Evolutionary conservation across 1,140 invertebrate genomes (phyloP).

Genomic region (Drosophila erecta): DNA sequence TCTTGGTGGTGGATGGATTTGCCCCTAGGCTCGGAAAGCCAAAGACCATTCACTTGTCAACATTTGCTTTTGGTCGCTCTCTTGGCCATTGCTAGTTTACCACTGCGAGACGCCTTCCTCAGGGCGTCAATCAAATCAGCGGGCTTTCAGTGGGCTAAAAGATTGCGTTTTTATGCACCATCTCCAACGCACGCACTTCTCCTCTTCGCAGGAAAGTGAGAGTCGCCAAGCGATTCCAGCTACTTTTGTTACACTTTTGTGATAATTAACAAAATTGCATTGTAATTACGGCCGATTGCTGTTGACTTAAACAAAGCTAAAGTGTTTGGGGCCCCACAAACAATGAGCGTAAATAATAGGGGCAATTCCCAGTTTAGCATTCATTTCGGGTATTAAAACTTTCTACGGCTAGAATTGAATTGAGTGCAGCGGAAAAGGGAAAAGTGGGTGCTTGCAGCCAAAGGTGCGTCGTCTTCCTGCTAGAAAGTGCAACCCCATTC

Average conservation of each 20-base stretch:
- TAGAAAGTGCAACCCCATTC: constrained; percentile 60
- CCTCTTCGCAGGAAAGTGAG: constrained; percentile 33
- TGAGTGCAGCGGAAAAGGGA: constrained; percentile 29
- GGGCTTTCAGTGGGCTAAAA: constrained; percentile 49
- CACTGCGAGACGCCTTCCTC: constrained; percentile 50
- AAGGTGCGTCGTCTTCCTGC: constrained; percentile 44
- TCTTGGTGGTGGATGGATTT: constrained; percentile 11
- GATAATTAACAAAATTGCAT: constrained; percentile 47
- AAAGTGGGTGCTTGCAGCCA: constrained; percentile 5
- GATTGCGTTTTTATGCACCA: constrained; percentile 46
- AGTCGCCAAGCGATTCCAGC: constrained; percentile 19
- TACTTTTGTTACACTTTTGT: constrained; percentile 28
- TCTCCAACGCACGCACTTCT: constrained; percentile 33
- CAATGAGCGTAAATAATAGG: constrained; percentile 17
- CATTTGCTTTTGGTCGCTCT: constrained; percentile 45
- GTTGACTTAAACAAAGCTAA: constrained; percentile 2
- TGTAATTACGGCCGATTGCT: constrained; percentile 39
- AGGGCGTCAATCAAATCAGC: constrained; percentile 57
- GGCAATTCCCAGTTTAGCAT: constrained; percentile 22
- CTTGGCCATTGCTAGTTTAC: constrained; percentile 37
- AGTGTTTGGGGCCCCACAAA: constrained; percentile 23
- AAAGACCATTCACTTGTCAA: constrained; percentile 65
- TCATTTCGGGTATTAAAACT: constrained; percentile 37
- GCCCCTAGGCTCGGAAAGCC: constrained; percentile 55
- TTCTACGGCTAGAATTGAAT: constrained; percentile 30